Base-by-base conservation (phyloP, 2,113 vertebrate genomes). In the Pelodiscus sinensis region DNA sequence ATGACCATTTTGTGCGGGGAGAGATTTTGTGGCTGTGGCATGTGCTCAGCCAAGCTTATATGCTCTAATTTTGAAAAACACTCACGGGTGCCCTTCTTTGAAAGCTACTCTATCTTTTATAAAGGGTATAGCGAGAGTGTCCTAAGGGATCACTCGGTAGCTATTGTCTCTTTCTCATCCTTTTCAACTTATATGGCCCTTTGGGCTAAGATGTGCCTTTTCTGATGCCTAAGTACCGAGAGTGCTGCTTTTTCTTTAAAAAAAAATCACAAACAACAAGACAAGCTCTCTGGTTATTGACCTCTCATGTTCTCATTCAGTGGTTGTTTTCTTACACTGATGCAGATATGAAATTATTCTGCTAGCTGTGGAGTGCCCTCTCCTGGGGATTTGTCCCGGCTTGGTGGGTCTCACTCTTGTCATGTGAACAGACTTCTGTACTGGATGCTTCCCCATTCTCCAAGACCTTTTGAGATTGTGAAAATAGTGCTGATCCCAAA, bases 321-420 rank as follows among this genome's bases (percentile, higher is more conserved):
- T 15, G 35, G 10, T 7, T 60, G 77, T 7, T 6, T 75, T 75
- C 85, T 50, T 77, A 75, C 35, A 38, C 35, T 58, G 18, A 81
- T 75, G 8, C 0, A 4, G 10, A 2, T 68, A 4, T 31, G 52
- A 54, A 55, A 7, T 27, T 60, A 15, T 2, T 4, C 83, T 15
- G 0, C 58, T 82, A 55, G 8, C 60, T 79, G 27, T 1, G 8
- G 57, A 81, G 5, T 52, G 51, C 6, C 5, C 78, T 22, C 21
- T 86, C 12, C 6, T 0, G 0, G 38, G 75, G 54, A 57, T 75
- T 75, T 75, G 19, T 75, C 22, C 19, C 35, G 22, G 71, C 35
- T 12, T 13, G 44, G 21, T 24, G 15, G 31, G 11, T 44, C 19
- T 75, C 22, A 24, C 89, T 62, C 3, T 4, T n/a, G 21, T 35